Evolutionary conservation across 2,888 invertebrate genomes (phyloP).

Genomic region (Cryptosula pallasiana): DNA sequence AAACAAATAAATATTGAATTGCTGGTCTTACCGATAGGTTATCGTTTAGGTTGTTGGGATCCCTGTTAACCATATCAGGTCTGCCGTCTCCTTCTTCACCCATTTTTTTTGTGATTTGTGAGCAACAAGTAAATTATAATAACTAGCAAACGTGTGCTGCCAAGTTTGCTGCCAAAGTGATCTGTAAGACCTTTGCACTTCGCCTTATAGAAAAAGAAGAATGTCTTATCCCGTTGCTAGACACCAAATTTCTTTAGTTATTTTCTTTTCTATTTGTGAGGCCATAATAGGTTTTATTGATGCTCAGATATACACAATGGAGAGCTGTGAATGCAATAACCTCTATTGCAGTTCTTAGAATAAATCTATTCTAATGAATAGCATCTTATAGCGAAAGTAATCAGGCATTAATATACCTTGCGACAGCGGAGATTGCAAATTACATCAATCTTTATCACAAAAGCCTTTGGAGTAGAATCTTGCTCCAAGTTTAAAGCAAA

Average conservation of each 20-base stretch:
- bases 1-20: no score
- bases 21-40: slow-evolving; percentile 18
- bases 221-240: neutral
- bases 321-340: no score
- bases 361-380: no score
- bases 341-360: no score
- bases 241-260: neutral
- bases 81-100: slow-evolving; percentile 12
- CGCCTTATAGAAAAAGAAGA: neutral
- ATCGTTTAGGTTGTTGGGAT: slow-evolving; percentile 24
- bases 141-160: neutral
- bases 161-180: neutral
- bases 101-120: neutral
- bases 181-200: neutral
- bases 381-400: no score
- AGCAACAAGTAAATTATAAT: neutral
- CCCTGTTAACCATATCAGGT: slow-evolving; percentile 25
- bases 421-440: no score
- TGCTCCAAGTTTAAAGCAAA: no score
- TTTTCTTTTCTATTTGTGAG: neutral
- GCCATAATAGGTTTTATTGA: neutral
- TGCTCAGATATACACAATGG: no score
- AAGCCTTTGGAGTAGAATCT: no score
- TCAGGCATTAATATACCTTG: no score
- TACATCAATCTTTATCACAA: no score